These are phyloP conservation scores for Burhinus oedicnemus DNA, from an alignment of 2,113 vertebrate genomes.

Conservation along the genomic window DNA sequence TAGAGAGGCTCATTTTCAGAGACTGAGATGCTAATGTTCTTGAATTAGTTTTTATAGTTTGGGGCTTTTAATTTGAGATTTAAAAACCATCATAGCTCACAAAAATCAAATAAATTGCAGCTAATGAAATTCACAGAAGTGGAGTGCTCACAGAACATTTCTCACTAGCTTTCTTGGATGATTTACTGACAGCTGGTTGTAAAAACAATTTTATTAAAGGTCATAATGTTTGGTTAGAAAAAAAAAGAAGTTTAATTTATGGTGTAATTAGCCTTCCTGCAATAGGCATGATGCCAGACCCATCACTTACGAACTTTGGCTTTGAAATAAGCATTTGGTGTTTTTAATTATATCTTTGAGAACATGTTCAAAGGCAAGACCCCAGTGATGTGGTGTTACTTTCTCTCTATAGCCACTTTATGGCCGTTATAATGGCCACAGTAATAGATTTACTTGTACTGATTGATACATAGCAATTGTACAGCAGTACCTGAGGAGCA, in stretches of 20 bases:
- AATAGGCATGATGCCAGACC: constrained; percentile 77
- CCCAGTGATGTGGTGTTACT: constrained; percentile 62
- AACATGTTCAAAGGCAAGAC: constrained; percentile 57
- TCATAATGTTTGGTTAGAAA: constrained; percentile 79
- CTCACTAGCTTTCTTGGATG: constrained; percentile 76
- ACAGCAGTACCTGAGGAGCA: neutral
- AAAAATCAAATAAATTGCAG: constrained; percentile 80
- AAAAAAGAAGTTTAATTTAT: constrained; percentile 81
- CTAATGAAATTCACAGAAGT: constrained; percentile 83
- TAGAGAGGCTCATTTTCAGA: constrained; percentile 72
- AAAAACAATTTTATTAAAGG: constrained; percentile 90
- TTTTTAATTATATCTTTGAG: constrained; percentile 80
- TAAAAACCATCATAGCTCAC: constrained; percentile 79
- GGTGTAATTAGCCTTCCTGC: constrained; percentile 84
- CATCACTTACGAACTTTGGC: constrained; percentile 66
- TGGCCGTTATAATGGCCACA: constrained; percentile 66
- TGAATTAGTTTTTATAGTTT: constrained; percentile 79
- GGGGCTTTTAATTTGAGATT: constrained; percentile 82
- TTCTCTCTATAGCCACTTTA: constrained; percentile 72
- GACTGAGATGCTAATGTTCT: constrained; percentile 73
- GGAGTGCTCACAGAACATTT: constrained; percentile 75
- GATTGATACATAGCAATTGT: constrained; percentile 15
- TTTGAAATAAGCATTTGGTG: constrained; percentile 74
- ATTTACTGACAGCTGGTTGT: constrained; percentile 86
- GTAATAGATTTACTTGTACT: constrained; percentile 62